Evolutionary conservation across 2,888 invertebrate genomes (phyloP), one percentile per base, ranked within the genome.

Genomic region (Gari tellinella): DNA sequence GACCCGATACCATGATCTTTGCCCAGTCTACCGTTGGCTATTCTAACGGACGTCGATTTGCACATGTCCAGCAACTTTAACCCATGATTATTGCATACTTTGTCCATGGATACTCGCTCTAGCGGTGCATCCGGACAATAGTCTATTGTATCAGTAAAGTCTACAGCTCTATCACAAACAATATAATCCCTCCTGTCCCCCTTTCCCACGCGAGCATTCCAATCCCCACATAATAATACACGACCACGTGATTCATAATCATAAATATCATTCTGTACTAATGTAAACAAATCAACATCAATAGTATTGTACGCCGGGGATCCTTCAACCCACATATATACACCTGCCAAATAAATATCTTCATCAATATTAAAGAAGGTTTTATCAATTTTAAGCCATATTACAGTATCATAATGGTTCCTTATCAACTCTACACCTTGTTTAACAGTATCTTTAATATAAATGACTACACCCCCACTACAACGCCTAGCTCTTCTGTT

Each of bases 161-260:
- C 15, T 17, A 48, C 21, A 23, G 26, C 14, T 21, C 37, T 19
- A n/a, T 58, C 58, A 58, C 38, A 48, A 8, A 10, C 23, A 19
- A 58, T 58, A 31, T 37, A 58, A 37, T 58, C 58, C 26, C 48
- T 31, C 31, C 48, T 19, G n/a, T n/a, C n/a, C n/a, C n/a, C n/a
- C 14, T 8, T 4, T 46, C 69, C 75, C 25, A 60, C 53, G 17
- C 65, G 55, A 37, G 45, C 26, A 51, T 70, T 70, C 17, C 52
- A 46, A 57, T 74, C 74, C 37, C 74, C 75, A 7, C 38, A 25
- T 26, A 75, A 31, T 57, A 25, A 60, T 4, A 75, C 56, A 19
- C 15, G 17, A 23, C 69, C 75, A 5, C 14, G 19, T 41, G 25
- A 38, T n/a, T 63, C 48, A 65, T 49, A 70, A 19, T 40, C 23